Percentiles rank a stretch among this genome's conserved stretches.
Evolutionary conservation across 2,797 vertebrate genomes (phyloP).

Genomic region (Micropoecilia bifurca): DNA sequence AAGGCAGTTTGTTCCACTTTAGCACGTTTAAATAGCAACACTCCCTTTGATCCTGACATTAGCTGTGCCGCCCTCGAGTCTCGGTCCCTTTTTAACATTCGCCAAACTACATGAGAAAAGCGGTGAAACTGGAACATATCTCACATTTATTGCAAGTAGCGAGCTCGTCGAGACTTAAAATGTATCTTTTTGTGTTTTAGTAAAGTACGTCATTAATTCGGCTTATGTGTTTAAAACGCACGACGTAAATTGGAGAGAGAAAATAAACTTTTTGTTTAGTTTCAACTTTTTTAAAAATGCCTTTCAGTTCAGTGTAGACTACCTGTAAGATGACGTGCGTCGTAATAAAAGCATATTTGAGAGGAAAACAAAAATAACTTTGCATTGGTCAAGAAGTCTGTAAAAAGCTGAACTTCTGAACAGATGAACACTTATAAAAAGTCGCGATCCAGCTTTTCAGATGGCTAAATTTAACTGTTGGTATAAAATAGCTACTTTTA

Average conservation of each 20-base stretch:
- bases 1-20: conserved; percentile 9
- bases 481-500: not conserved
- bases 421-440: not conserved
- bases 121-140: rapidly evolving
- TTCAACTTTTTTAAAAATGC: not conserved
- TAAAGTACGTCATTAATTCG: not conserved
- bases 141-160: rapidly evolving
- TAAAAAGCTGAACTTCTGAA: not conserved
- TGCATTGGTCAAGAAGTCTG: not conserved
- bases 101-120: conserved; percentile 4
- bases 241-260: not conserved
- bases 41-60: not conserved
- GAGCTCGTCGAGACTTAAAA: rapidly evolving
- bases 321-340: not conserved
- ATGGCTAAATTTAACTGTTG: not conserved
- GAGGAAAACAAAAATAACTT: not conserved
- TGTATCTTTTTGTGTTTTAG: rapidly evolving
- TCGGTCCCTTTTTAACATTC: not conserved
- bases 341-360: not conserved
- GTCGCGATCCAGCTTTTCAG: not conserved
- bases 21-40: not conserved
- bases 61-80: not conserved
- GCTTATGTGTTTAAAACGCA: not conserved
- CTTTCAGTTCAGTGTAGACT: not conserved
- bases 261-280: not conserved